phyloP scores from a whole-genome alignment of 2,113 vertebrate genomes.

The Malaclemys terrapin region DNA sequence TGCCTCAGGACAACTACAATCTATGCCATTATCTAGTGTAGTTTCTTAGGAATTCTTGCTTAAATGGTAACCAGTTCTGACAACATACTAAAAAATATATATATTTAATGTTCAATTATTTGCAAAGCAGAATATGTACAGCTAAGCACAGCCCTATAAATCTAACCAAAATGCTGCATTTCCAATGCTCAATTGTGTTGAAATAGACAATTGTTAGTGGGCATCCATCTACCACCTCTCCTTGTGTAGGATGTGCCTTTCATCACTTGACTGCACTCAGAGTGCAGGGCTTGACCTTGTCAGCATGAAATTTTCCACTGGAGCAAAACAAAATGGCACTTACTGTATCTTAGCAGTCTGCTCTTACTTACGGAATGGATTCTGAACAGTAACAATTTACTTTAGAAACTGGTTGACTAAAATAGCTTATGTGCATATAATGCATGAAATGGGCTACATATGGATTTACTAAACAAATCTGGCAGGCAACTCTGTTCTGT shows the following conservation, averaged over 20 bases:
- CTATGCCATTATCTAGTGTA: not conserved
- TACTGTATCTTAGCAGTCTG: conserved; percentile 48
- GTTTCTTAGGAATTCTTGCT: conserved; percentile 21
- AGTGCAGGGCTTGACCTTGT: conserved; percentile 71
- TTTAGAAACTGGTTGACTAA: conserved; percentile 45
- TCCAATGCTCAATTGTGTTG: not conserved
- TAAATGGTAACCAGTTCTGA: not conserved
- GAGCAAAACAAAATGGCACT: conserved; percentile 65
- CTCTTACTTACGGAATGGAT: conserved; percentile 61
- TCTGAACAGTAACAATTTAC: conserved; percentile 68
- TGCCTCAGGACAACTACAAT: conserved; percentile 17
- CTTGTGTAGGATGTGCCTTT: conserved; percentile 19
- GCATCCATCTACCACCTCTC: conserved; percentile 14
- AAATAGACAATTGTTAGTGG: conserved; percentile 3
- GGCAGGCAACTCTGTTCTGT: conserved; percentile 21
- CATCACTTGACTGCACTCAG: conserved; percentile 55
- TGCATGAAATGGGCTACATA: conserved; percentile 36
- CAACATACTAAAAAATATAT: not conserved
- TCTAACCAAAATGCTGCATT: not conserved
- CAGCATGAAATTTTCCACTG: conserved; percentile 73
- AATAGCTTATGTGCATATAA: conserved; percentile 44
- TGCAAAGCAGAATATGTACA: conserved; percentile 12
- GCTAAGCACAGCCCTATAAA: not conserved
- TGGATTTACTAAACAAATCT: conserved; percentile 26
- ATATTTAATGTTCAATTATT: conserved; percentile 11